phyloP scores from a whole-genome alignment of 1,140 invertebrate species.

The Triops longicaudatus region DNA sequence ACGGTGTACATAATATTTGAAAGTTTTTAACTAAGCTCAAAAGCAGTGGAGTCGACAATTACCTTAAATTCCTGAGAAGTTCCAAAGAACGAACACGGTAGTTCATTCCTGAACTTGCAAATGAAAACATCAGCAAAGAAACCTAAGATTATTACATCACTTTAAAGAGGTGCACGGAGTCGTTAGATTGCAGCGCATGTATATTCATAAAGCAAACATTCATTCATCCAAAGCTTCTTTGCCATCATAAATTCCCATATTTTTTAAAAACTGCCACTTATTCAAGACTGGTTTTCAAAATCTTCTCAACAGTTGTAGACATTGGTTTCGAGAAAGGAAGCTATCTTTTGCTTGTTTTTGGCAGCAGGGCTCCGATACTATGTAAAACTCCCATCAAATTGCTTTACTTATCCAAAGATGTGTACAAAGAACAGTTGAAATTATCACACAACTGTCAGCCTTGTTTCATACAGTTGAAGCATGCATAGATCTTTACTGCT shows the following conservation, averaged over 20 bases:
- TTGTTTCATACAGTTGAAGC: not conserved
- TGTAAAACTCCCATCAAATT: not conserved
- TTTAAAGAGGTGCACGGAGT: no score
- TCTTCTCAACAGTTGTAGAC: not conserved
- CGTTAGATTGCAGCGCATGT: not conserved
- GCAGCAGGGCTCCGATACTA: not conserved
- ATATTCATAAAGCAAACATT: not conserved
- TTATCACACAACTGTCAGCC: not conserved
- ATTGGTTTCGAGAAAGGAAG: constrained; percentile 5
- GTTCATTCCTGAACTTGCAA: no score
- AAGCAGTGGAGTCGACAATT: no score
- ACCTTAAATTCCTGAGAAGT: no score
- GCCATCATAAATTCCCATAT: not conserved
- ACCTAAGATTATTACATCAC: no score
- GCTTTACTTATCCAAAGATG: no score
- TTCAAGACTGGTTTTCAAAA: not conserved
- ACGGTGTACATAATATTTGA: no score
- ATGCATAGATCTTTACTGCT: not conserved
- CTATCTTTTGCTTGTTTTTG: not conserved
- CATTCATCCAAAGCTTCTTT: not conserved
- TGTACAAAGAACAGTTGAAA: no score
- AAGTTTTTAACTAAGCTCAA: no score
- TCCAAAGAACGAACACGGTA: no score
- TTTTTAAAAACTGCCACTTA: not conserved
- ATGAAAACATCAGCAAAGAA: no score